Base-by-base conservation (phyloP, 2,797 vertebrate species). In the Lerista edwardsae region DNA sequence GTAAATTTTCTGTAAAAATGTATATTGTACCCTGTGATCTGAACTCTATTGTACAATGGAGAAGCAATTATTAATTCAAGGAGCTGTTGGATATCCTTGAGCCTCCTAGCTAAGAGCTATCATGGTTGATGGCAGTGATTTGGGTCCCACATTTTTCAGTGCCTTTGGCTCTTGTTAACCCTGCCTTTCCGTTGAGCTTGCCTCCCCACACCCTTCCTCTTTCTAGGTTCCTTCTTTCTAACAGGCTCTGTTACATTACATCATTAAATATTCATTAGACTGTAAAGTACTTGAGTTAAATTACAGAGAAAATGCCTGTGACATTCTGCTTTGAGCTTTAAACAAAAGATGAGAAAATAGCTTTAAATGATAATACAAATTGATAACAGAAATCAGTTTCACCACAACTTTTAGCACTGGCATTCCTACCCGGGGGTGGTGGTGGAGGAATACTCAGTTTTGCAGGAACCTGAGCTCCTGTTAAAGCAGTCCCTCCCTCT, bases 261-360 rank as follows among this genome's bases (percentile, higher is more conserved):
- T 81, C 79, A 87, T 92, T 91, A 91, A 93, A 85, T 88, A 93
- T 84, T 88, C 83, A 93, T 89, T 87, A 64, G n/a, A 75, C 81
- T 79, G 6, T 83, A 90, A 92, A 90, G 39, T 57, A 75, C 11
- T 82, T 72, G 67, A 74, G 23, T 89, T 90, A 89, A 90, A 88
- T 91, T 89, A 89, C 69, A 87, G 81, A 81, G 91, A 87, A 85
- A 55, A 14, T 77, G 87, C 1, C 29, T 87, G 59, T 84, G 85
- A 86, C 83, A 89, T 90, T 87, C 34, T 89, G 77, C 79, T 90
- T 87, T 82, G 62, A 88, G 21, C 64, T 92, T 74, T 91, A 87
- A 72, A 31, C 82, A 86, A 89, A 68, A 83, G 61, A 23, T 86
- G 82, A 90, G 65, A 73, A 91, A 88, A 76, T 71, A 57, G 19